phyloP scores from a whole-genome alignment of 2,888 invertebrate species.

The Diaphora mendica region DNA sequence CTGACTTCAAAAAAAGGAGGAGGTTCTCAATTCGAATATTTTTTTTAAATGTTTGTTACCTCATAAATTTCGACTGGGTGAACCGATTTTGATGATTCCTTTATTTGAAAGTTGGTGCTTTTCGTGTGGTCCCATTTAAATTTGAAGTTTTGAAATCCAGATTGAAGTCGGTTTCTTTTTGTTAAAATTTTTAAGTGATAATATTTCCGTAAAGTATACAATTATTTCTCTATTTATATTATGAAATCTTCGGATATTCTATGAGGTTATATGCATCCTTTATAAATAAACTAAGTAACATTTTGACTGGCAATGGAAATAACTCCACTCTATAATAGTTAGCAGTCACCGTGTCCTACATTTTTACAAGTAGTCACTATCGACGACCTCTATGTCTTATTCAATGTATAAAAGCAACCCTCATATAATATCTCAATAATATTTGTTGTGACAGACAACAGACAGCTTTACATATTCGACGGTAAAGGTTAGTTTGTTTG shows the following conservation, averaged over 20 bases:
- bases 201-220: too few relatives aligned
- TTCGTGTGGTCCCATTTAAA: too few relatives aligned
- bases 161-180: too few relatives aligned
- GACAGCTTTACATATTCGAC: neutral
- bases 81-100: too few relatives aligned
- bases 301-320: neutral
- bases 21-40: too few relatives aligned
- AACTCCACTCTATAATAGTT: neutral
- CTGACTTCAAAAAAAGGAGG: too few relatives aligned
- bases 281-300: neutral
- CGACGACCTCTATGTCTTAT: neutral
- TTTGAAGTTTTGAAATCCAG: too few relatives aligned
- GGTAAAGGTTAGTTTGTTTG: neutral
- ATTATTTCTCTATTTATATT: neutral
- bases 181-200: too few relatives aligned
- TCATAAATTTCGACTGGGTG: too few relatives aligned
- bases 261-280: neutral
- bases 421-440: neutral
- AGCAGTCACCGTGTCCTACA: neutral
- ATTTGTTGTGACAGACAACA: slow-evolving; percentile 1
- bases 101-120: too few relatives aligned
- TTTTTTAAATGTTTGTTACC: too few relatives aligned
- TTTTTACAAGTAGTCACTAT: neutral
- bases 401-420: neutral
- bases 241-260: neutral